These are phyloP conservation scores for Diarsia mendica DNA, from an alignment of 2,888 invertebrate species.

Conservation along the genomic window DNA sequence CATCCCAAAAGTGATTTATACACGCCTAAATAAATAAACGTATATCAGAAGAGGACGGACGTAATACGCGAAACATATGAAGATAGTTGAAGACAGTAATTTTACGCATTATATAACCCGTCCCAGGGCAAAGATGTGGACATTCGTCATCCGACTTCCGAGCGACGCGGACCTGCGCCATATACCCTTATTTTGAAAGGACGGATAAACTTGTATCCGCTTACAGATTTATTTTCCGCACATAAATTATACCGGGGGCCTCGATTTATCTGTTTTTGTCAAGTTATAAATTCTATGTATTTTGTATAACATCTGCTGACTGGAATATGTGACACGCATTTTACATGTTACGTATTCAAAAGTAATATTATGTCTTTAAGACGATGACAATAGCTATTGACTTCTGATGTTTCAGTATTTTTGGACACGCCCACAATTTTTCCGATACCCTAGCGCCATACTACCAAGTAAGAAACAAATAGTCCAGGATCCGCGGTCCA, in stretches of 20 bases:
- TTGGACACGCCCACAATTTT: no score
- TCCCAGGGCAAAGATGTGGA: slow-evolving; percentile 79
- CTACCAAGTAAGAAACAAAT: no score
- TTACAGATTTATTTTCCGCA: slow-evolving; percentile 83
- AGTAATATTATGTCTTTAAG: slow-evolving; percentile 61
- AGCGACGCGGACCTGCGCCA: slow-evolving; percentile 73
- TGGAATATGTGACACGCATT: slow-evolving; percentile 51
- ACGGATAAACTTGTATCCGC: slow-evolving; percentile 83
- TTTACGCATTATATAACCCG: slow-evolving; percentile 88
- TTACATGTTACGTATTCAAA: slow-evolving; percentile 46
- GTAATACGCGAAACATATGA: slow-evolving; percentile 77
- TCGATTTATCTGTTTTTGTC: slow-evolving; percentile 73
- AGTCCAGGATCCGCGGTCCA: no score
- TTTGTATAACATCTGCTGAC: slow-evolving; percentile 62
- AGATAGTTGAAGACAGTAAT: slow-evolving; percentile 86
- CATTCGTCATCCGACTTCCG: slow-evolving; percentile 86
- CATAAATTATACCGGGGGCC: slow-evolving; percentile 77
- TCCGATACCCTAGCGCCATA: no score
- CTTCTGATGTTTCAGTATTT: no score
- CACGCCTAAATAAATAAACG: slow-evolving; percentile 70
- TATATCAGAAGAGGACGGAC: slow-evolving; percentile 67
- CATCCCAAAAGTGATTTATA: slow-evolving; percentile 67
- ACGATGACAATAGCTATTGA: no score
- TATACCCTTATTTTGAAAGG: slow-evolving; percentile 82
- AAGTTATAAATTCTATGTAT: slow-evolving; percentile 66